These are phyloP conservation scores for Pyrrhia umbra DNA, from an alignment of 2,888 invertebrate species.

Conservation along the genomic window DNA sequence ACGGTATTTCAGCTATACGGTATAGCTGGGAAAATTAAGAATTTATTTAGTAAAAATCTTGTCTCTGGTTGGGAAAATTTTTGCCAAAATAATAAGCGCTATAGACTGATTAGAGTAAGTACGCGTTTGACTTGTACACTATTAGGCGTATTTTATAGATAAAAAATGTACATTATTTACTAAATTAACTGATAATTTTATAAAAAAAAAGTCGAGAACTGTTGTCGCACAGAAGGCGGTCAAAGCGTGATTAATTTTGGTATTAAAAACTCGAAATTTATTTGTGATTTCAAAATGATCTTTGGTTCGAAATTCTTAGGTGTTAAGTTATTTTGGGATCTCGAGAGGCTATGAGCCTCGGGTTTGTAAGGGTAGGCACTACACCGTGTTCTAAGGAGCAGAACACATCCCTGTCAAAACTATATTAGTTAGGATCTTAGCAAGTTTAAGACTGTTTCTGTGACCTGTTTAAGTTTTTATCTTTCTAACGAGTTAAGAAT, in stretches of 20 bases:
- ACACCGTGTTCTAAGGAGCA: constrained; percentile 89
- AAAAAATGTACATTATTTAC: constrained; percentile 87
- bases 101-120: constrained; percentile 90
- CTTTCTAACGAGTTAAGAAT: constrained; percentile 86
- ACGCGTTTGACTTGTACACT: constrained; percentile 88
- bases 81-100: constrained; percentile 90
- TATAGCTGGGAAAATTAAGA: constrained; percentile 73
- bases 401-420: constrained; percentile 89
- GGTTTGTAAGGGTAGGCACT: constrained; percentile 79
- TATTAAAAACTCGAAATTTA: constrained; percentile 80
- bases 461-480: constrained; percentile 90
- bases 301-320: constrained; percentile 78
- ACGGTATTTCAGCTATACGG: constrained; percentile 77
- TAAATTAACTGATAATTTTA: constrained; percentile 84
- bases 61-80: constrained; percentile 75
- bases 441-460: constrained; percentile 90
- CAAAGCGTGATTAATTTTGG: constrained; percentile 81
- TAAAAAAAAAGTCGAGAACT: constrained; percentile 63
- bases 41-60: constrained; percentile 80
- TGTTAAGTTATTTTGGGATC: constrained; percentile 85
- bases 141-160: constrained; percentile 89
- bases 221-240: constrained; percentile 75
- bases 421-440: constrained; percentile 89
- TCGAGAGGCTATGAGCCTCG: constrained; percentile 74
- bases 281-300: constrained; percentile 83